A percentile compares a stretch with the other conserved stretches of the same genome.
Evolutionary conservation across 2,113 vertebrate species (phyloP).

Genomic region (Centrocercus urophasianus): DNA sequence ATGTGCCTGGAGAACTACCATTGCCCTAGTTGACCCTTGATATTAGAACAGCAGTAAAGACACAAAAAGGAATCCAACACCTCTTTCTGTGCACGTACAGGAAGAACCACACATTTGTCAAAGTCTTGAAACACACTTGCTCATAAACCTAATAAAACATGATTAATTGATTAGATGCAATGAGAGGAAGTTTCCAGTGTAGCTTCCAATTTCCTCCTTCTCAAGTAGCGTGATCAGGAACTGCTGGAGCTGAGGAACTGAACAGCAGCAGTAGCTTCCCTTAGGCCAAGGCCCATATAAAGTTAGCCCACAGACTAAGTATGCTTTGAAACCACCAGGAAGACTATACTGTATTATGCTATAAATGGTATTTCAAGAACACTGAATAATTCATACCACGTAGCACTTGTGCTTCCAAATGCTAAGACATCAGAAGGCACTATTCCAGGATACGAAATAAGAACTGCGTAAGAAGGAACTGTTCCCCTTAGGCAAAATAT

Average conservation of each 20-base stretch:
- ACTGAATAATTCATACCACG: constrained; percentile 69
- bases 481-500: constrained; percentile 63
- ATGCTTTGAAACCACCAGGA: not conserved
- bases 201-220: not conserved
- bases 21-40: not conserved
- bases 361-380: constrained; percentile 63
- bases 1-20: not conserved
- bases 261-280: not conserved
- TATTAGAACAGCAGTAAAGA: not conserved
- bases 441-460: constrained; percentile 56
- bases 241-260: not conserved
- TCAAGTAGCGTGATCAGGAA: not conserved
- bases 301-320: not conserved
- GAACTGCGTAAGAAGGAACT: constrained; percentile 50
- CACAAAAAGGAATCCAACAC: not conserved
- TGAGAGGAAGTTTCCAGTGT: not conserved
- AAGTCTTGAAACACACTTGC: not conserved
- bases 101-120: not conserved
- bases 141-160: not conserved
- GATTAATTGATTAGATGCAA: not conserved
- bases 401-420: constrained; percentile 66
- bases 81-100: not conserved
- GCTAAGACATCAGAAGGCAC: constrained; percentile 62
- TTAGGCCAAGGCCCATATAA: not conserved
- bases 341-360: constrained; percentile 23